A percentile compares a stretch with the other conserved stretches of the same genome.
Evolutionary conservation across 2,113 vertebrate species (phyloP).

Genomic region (Cacatua alba): DNA sequence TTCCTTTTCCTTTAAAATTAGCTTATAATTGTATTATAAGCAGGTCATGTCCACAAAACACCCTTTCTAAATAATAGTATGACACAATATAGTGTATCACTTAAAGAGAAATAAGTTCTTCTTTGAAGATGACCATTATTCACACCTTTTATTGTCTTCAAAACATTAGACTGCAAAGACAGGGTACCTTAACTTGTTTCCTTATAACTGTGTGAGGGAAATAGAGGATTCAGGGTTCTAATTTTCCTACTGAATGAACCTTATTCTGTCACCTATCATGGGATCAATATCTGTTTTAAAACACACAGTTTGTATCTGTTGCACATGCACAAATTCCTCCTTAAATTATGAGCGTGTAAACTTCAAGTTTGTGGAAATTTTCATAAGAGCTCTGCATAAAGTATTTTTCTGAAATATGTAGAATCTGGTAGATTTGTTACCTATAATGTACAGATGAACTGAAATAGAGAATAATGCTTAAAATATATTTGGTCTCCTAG

Average conservation of each 20-base stretch:
- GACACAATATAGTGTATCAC: neutral
- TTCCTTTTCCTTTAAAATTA: neutral
- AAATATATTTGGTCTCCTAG: neutral
- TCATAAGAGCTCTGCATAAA: neutral
- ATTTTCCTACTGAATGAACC: neutral
- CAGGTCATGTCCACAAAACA: neutral
- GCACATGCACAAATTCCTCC: neutral
- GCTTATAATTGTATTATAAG: neutral
- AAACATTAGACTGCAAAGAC: neutral
- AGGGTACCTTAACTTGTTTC: neutral
- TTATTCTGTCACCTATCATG: neutral
- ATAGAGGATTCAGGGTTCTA: fast-evolving
- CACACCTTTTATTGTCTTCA: neutral
- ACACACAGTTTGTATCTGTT: neutral
- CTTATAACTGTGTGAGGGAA: neutral
- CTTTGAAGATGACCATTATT: neutral
- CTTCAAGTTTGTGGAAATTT: neutral
- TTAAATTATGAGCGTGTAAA: neutral
- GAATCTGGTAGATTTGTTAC: neutral
- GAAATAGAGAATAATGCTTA: neutral
- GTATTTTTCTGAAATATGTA: neutral
- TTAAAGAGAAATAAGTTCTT: neutral
- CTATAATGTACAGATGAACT: neutral
- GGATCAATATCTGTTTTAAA: neutral
- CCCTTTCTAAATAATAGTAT: neutral